Base-by-base conservation (phyloP, 2,888 invertebrate species). In the Volucella inanis region DNA sequence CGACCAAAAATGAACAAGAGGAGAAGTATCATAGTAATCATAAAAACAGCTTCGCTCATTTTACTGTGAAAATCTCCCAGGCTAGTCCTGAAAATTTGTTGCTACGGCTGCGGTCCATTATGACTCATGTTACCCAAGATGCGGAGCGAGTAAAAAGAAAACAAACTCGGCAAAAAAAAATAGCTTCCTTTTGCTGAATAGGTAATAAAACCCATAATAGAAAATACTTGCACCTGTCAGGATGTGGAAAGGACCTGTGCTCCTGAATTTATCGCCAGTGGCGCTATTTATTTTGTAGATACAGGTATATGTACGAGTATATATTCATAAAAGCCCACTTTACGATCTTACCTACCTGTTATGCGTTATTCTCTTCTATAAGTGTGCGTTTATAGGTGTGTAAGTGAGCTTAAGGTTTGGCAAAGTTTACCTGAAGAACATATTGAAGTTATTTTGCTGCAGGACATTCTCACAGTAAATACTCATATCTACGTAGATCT, bases 171-270 rank as follows among this genome's bases (percentile, higher is more conserved):
- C 18, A 70, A 62, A 47, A 62, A 52, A 49, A 31, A 72, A 43
- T 14, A 22, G n/a, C 55, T 64, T 67, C 18, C 54, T 54, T 65
- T 22, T 68, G 68, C 57, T 65, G 65, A 75, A 59, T 12, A 64
- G 57, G 65, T 67, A 84, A 84, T 71, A 79, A 67, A 75, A 75
- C 57, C 38, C 55, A 67, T 76, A 79, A 84, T 70, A 79, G 84
- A 79, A 79, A 84, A 84, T 79, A 65, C 84, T 80, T 85, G 76
- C 80, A 85, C 84, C 84, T 85, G 84, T 76, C 80, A 61, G 74
- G 65, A 79, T 59, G 70, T 68, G 64, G 43, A 64, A 74, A 80
- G 71, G 80, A 80, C 84, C 75, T 75, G 49, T 59, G 14, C 64
- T 55, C 47, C 11, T 47, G 38, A 71, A 85, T 85, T 85, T 80